Evolutionary conservation across 1,140 invertebrate genomes (phyloP), one percentile per base, ranked within the genome.

Genomic region (Hermetia illucens): DNA sequence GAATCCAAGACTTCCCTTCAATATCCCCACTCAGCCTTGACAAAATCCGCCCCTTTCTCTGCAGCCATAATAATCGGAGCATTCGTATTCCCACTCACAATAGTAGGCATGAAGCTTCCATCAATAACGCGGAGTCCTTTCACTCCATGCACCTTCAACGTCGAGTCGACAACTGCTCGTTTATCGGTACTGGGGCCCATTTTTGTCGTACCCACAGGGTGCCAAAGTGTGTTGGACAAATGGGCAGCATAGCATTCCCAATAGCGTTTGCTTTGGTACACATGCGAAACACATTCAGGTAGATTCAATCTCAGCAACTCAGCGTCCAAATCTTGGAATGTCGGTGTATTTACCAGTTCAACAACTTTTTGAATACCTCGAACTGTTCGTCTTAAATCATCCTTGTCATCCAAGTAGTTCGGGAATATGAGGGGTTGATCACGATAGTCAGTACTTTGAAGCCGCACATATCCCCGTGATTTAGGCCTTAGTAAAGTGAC

Each of bases 351-450:
- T 52, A 64, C 62, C 10, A 66, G 36, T 43, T 61, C 61, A 5
- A 58, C 46, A 5, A 55, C 43, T 43, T 64, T 58, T 42, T 62
- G 53, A 40, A 65, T 58, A 30, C 77, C 79, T 50, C 80, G 75
- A 13, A 84, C 63, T 6, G 84, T 48, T 19, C 68, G 70, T 13
- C 65, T 68, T 3, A 76, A 65, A 54, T 86, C 82, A 21, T 74
- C 68, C 1, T 69, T 66, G 46, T 82, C 66, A 20, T 71, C 74
- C 2, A 88, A 55, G 55, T 85, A 88, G 49, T 79, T 82, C 0
- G 84, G 79, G 51, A 81, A 75, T 43, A 92, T 82, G 21, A 75
- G 50, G 1, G 86, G 86, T 29, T 72, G 36, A 5, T 48, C 49
- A 32, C 47, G 39, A 5, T 52, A 51, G 43, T 52, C 18, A 31